Evolutionary conservation across 2,113 vertebrate genomes (phyloP).

Genomic region (Lipotes vexillifer): DNA sequence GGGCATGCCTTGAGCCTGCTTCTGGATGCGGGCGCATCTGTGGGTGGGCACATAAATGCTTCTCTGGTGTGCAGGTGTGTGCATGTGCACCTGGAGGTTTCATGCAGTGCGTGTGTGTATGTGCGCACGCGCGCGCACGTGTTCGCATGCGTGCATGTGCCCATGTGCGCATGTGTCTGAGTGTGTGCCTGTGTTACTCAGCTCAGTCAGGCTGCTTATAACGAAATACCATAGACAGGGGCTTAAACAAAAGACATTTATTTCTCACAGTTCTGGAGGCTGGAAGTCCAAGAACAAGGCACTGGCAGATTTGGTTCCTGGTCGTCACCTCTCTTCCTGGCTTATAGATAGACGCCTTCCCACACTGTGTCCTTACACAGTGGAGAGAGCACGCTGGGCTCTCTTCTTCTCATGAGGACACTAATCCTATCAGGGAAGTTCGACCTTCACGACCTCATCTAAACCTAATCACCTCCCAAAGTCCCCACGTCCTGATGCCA

Average conservation of each 20-base stretch:
- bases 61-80: neutral
- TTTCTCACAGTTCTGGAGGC: neutral
- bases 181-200: constrained; percentile 37
- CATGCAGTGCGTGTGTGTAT: neutral
- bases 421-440: neutral
- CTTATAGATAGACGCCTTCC: neutral
- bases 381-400: neutral
- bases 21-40: neutral
- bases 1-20: neutral
- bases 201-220: neutral
- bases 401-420: neutral
- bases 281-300: neutral
- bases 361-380: neutral
- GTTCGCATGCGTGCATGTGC: too few species aligned
- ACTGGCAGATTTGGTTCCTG: neutral
- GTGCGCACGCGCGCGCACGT: neutral
- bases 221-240: neutral
- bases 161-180: neutral
- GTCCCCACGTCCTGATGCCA: neutral
- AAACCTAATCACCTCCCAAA: neutral
- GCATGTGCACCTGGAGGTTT: neutral
- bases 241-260: neutral
- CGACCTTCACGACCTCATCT: neutral
- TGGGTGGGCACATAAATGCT: neutral
- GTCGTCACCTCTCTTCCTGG: neutral